Evolutionary conservation across 37 sponge, comb jelly and placozoan genomes (phyloP).

Genomic region (Chondrilla cf. caribensis): DNA sequence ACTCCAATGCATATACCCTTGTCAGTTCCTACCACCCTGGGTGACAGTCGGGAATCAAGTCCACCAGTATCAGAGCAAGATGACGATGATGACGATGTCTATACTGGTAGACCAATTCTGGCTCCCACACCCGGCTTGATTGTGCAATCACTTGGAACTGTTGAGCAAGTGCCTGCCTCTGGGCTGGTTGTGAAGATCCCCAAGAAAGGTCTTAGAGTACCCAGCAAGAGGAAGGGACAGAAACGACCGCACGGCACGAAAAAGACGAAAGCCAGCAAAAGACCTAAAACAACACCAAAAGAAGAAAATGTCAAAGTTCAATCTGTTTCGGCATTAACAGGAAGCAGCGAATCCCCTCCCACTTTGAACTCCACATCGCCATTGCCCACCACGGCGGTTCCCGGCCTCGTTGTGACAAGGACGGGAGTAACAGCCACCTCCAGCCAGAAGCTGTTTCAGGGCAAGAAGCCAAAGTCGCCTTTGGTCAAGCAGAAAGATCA

Average conservation of each 20-base stretch:
- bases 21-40: too few species aligned
- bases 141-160: constrained; percentile 7
- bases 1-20: too few species aligned
- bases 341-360: not conserved
- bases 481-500: not conserved
- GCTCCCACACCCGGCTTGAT: constrained; percentile 2
- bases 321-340: not conserved
- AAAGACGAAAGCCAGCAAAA: not conserved
- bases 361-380: not conserved
- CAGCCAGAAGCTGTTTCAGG: not conserved
- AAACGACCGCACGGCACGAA: not conserved
- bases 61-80: not conserved
- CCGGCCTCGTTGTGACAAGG: not conserved
- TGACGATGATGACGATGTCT: not conserved
- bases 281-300: not conserved
- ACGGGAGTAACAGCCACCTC: not conserved
- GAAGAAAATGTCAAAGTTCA: not conserved
- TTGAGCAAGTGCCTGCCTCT: not conserved
- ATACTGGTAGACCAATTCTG: not conserved
- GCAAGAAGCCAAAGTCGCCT: not conserved
- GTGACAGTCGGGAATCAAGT: too few species aligned
- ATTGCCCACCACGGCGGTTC: not conserved
- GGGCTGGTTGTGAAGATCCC: not conserved
- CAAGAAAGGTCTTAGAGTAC: not conserved
- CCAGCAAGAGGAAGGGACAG: constrained; percentile 1